phyloP scores from a whole-genome alignment of 2,113 vertebrate genomes.

The Varanus salvator region DNA sequence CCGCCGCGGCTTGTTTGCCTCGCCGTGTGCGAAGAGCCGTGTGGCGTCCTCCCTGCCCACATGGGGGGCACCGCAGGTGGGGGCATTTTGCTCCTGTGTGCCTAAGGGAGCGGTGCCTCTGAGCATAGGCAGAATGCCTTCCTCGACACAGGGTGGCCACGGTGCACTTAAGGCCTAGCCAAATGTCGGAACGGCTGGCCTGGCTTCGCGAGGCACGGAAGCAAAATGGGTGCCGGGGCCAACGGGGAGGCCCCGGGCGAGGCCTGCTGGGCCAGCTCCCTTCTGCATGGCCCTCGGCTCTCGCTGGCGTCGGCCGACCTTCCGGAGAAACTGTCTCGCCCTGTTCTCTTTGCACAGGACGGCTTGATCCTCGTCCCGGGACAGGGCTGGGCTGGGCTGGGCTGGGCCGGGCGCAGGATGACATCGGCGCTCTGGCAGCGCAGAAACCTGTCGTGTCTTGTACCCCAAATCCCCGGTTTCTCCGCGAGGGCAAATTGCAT shows the following conservation, averaged over 20 bases:
- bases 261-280: not conserved
- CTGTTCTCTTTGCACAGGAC: not conserved
- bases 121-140: not conserved
- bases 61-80: not conserved
- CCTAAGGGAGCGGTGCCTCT: not conserved
- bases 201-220: not conserved
- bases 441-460: not conserved
- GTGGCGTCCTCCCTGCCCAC: not conserved
- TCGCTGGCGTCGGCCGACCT: accelerated
- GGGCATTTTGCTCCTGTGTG: not conserved
- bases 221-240: not conserved
- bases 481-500: not conserved
- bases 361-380: not conserved
- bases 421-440: not conserved
- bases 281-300: not conserved
- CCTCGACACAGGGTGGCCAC: not conserved
- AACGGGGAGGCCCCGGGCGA: too few species aligned
- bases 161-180: not conserved
- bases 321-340: not conserved
- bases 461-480: not conserved
- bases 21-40: not conserved
- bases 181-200: not conserved
- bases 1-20: not conserved
- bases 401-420: not conserved
- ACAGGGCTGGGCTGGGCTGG: too few species aligned